Evolutionary conservation across 2,113 vertebrate species (phyloP).

Genomic region (Misgurnus anguillicaudatus): DNA sequence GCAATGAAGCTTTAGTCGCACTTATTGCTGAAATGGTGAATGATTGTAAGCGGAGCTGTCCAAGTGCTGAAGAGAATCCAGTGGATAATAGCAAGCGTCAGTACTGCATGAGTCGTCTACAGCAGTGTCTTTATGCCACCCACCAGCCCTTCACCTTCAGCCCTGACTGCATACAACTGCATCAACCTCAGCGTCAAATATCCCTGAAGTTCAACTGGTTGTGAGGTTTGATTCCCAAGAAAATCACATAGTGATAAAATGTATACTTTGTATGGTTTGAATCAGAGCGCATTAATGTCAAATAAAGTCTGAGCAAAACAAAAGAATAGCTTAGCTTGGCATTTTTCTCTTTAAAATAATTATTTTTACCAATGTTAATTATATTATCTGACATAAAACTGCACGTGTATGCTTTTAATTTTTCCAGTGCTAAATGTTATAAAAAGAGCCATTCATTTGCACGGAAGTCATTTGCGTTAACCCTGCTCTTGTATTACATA

Average conservation of each 20-base stretch:
- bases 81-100: not conserved
- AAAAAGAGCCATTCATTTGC: not conserved
- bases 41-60: conserved; percentile 2
- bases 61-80: conserved; percentile 35
- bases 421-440: not conserved
- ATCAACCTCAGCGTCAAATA: not conserved
- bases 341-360: not conserved
- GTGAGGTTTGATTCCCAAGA: too few species aligned
- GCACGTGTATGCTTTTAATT: not conserved
- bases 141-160: not conserved
- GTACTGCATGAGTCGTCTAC: not conserved
- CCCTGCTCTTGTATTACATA: not conserved
- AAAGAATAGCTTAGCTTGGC: too few species aligned
- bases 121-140: not conserved
- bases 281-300: too few species aligned
- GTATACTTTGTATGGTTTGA: too few species aligned
- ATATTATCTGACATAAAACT: not conserved
- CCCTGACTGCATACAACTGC: not conserved
- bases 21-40: not conserved
- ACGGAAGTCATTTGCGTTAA: not conserved
- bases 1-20: not conserved
- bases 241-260: too few species aligned
- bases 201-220: not conserved
- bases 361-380: not conserved
- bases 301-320: too few species aligned